Evolutionary conservation across 2,797 vertebrate genomes (phyloP), one percentile per base, ranked within the genome.

Genomic region (Sebastes diaconus): DNA sequence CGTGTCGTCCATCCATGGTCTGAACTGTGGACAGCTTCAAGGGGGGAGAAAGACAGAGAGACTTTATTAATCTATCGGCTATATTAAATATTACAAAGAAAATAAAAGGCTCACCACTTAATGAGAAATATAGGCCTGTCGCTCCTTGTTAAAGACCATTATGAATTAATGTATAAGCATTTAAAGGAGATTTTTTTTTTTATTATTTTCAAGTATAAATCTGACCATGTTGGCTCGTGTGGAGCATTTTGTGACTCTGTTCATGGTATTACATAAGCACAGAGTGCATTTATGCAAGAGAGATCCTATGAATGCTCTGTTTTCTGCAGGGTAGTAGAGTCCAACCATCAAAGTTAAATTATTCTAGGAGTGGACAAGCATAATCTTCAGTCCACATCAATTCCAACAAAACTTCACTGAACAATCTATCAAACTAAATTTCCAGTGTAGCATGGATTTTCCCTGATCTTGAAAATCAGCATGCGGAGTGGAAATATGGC

Each of bases 341-440:
- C 52, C 36, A 54, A 24, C 34, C 6, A 42, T 64, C 32, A 46
- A 11, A 50, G 10, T 42, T 25, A 25, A 60, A 68, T 65, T 27
- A 69, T 73, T 84, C 65, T 7, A 63, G 20, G 34, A 46, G 54
- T 42, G n/a, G 32, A 81, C 30, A 30, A 77, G 34, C 32, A 69
- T 30, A 64, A 29, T 65, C 14, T 76, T 42, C 46, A 36, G 34
- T 75, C 9, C 8, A 50, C 18, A 39, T 59, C n/a, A 30, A n/a
- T 24, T 64, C 39, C 60, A 55, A 68, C 18, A 42, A 67, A 54
- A 68, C 16, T 34, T 52, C 65, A 55, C 13, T 6, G 25, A 68
- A 60, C 25, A 64, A 68, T 79, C 42, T 72, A 36, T 57, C 68
- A 18, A 36, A 25, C 24, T 20, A 25, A 1, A 67, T 69, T 29